These are phyloP conservation scores for Puma concolor DNA, from an alignment of 2,113 vertebrate species.

Conservation along the genomic window DNA sequence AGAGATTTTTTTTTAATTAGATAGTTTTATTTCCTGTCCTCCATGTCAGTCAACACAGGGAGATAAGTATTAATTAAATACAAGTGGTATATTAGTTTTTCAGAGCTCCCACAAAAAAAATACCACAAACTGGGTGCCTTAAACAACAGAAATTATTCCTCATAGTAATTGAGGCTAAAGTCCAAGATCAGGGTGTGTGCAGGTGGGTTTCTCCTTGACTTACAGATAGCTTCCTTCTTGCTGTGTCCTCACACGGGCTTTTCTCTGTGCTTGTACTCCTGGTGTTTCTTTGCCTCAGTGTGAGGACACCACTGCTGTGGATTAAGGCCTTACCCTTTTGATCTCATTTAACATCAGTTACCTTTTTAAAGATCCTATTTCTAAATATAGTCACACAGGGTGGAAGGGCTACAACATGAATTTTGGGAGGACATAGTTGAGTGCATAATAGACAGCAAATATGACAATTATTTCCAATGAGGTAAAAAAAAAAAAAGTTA, in stretches of 20 bases:
- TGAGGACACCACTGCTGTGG: background rate
- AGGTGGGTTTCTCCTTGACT: background rate
- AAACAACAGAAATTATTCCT: background rate
- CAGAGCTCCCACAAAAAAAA: background rate
- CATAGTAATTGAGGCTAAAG: background rate
- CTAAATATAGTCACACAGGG: background rate
- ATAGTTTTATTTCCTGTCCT: background rate
- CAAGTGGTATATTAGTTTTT: background rate
- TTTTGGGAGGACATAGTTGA: background rate
- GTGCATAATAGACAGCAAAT: background rate
- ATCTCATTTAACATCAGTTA: background rate
- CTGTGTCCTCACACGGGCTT: background rate
- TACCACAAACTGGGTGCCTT: background rate
- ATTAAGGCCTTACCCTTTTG: background rate
- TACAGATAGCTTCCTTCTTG: background rate
- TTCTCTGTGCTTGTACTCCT: background rate
- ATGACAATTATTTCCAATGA: background rate
- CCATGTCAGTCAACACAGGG: background rate
- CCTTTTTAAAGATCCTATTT: background rate
- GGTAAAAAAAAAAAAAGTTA: background rate
- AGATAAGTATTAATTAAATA: background rate
- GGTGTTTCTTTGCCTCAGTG: background rate
- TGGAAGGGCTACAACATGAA: background rate
- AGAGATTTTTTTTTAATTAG: background rate
- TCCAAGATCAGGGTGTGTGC: background rate